phyloP scores from a whole-genome alignment of 2,888 invertebrate species.

The Abscondita cerata region DNA sequence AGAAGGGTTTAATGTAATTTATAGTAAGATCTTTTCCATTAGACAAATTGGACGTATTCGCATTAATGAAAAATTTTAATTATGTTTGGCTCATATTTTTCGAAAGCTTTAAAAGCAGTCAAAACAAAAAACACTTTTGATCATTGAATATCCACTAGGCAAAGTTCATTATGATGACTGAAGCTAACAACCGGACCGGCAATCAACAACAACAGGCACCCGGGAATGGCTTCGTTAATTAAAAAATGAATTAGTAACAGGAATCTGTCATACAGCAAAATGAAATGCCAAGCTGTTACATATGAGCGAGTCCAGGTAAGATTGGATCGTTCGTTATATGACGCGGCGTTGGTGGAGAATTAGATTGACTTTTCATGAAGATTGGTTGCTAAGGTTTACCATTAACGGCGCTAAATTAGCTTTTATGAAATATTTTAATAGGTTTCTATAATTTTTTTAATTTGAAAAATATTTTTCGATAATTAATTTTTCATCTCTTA shows the following conservation, averaged over 20 bases:
- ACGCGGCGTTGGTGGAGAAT: constrained; percentile 49
- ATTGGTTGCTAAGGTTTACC: constrained; percentile 47
- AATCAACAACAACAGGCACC: constrained; percentile 48
- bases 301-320: constrained; percentile 49
- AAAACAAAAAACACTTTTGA: constrained; percentile 27
- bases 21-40: constrained; percentile 5
- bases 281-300: constrained; percentile 57
- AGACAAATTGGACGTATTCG: no score
- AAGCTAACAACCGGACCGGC: constrained; percentile 41
- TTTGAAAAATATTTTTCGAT: constrained; percentile 36
- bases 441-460: constrained; percentile 51
- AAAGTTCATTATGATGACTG: constrained; percentile 34
- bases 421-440: constrained; percentile 56
- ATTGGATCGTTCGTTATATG: constrained; percentile 38
- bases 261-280: constrained; percentile 58
- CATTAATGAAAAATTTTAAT: neutral
- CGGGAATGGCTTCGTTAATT: constrained; percentile 55
- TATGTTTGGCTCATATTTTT: constrained; percentile 22
- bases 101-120: constrained; percentile 26
- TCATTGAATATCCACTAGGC: constrained; percentile 24
- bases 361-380: constrained; percentile 54
- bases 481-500: constrained; percentile 19
- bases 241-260: constrained; percentile 59
- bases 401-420: constrained; percentile 55
- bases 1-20: neutral